These are phyloP conservation scores for Equus quagga DNA, from an alignment of 2,113 vertebrate genomes.

Conservation along the genomic window DNA sequence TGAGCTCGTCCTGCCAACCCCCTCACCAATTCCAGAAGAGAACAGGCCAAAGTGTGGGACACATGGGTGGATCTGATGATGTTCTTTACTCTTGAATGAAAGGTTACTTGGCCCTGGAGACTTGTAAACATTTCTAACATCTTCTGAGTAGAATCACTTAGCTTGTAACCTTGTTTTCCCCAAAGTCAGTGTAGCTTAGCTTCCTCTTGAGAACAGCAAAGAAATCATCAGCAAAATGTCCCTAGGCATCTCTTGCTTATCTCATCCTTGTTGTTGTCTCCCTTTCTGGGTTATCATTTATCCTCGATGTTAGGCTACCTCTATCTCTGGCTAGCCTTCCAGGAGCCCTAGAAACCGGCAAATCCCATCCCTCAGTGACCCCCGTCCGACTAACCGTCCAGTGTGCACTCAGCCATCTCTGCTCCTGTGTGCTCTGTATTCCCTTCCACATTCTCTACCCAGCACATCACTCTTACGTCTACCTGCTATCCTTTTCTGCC, in stretches of 20 bases:
- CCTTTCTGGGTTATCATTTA: not conserved
- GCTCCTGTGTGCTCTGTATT: not conserved
- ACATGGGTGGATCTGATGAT: not conserved
- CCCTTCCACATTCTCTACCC: not conserved
- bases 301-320: not conserved
- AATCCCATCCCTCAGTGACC: not conserved
- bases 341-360: not conserved
- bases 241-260: not conserved
- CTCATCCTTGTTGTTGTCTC: not conserved
- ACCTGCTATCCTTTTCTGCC: not conserved
- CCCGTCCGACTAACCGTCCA: rapidly evolving
- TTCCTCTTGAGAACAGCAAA: constrained; percentile 40
- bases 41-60: not conserved
- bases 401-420: not conserved
- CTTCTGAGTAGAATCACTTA: not conserved
- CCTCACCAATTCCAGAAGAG: not conserved
- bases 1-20: not conserved
- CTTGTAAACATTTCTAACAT: not conserved
- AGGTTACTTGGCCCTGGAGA: not conserved
- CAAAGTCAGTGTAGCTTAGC: not conserved
- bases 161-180: not conserved
- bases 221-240: not conserved
- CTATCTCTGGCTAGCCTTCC: not conserved
- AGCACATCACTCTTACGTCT: rapidly evolving
- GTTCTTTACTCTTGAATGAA: not conserved